Evolutionary conservation across 1,140 invertebrate species (phyloP), one percentile per base, ranked within the genome.

Genomic region (Cyclina sinensis): DNA sequence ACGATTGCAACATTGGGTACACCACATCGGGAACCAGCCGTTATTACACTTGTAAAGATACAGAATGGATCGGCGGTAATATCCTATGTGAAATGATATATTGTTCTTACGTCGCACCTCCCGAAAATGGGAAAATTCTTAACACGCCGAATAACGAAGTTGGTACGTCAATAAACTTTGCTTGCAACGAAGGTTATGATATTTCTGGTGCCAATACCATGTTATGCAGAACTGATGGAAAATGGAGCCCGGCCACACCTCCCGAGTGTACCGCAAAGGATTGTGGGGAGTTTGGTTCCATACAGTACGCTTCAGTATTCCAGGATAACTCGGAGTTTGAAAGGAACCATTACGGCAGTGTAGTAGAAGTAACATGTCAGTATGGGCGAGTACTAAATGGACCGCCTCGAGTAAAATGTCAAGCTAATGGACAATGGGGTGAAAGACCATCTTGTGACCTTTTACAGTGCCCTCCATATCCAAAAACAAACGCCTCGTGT

Each of bases 181-280:
- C 16, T 32, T 81, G 79, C 35, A 81, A 81, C 35, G 79, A 81
- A 46, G 79, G 79, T 43, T 65, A 65, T 48, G 54, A 65, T 39
- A 39, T 81, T n/a, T n/a, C n/a, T n/a, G 79, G 79, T 0, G 0
- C 1, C 21, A 27, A 27, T 14, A n/a, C 1, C 43, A 21, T 62
- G 32, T 18, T 62, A 11, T 81, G 79, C 65, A 14, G 54, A 48
- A 24, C 18, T n/a, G 57, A 81, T 81, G 79, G 79, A 12, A 11
- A 48, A 1, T 48, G 46, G 46, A 24, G 2, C 24, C 79, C 79
- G 18, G 0, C 35, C 7, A 16, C 32, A 11, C 0, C 57, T 0
- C 54, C 79, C 9, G 32, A 35, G 16, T 81, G 79, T 43, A 46
- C 27, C 3, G 32, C 32, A 12, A 65, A 24, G n/a, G 35, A 39